A percentile compares a stretch with the other conserved stretches of the same genome.
phyloP scores from a whole-genome alignment of 2,888 invertebrate genomes.

The Calliopum simillimum region DNA sequence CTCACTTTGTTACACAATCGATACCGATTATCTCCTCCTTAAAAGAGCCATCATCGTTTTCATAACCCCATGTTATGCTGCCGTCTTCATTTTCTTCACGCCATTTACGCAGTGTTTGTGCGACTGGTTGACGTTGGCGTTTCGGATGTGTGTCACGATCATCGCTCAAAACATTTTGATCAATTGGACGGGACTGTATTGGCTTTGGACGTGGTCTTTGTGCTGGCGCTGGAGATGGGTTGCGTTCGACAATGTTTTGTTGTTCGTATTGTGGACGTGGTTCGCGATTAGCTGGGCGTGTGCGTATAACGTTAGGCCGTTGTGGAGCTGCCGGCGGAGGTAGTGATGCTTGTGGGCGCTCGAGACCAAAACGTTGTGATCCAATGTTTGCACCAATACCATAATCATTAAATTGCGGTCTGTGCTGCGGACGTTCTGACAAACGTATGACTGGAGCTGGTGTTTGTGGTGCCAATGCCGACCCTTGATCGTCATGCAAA shows the following conservation, averaged over 20 bases:
- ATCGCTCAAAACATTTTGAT: conserved; percentile 63
- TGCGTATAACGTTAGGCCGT: conserved; percentile 66
- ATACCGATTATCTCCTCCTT: conserved; percentile 86
- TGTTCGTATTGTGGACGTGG: conserved; percentile 64
- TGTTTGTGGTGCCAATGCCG: conserved; percentile 42
- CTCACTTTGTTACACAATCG: conserved; percentile 76
- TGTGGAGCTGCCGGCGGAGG: conserved; percentile 51
- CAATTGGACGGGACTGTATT: conserved; percentile 61
- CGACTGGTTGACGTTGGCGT: conserved; percentile 74
- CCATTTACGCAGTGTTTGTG: conserved; percentile 78
- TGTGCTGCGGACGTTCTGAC: conserved; percentile 58
- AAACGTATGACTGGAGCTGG: conserved; percentile 58
- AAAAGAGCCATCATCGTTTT: conserved; percentile 88
- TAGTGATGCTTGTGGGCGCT: conserved; percentile 60
- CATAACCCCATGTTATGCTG: conserved; percentile 89
- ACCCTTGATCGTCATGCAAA: conserved; percentile 53
- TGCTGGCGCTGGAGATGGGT: conserved; percentile 42
- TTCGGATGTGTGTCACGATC: conserved; percentile 57
- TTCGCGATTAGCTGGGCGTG: conserved; percentile 55
- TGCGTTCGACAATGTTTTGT: conserved; percentile 33
- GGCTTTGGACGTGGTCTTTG: conserved; percentile 64
- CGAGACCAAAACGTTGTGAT: conserved; percentile 59
- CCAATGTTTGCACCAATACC: conserved; percentile 57
- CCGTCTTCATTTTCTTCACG: conserved; percentile 81
- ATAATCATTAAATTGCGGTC: conserved; percentile 60